These are phyloP conservation scores for Conus canariensis DNA, from an alignment of 2,888 invertebrate genomes.

Conservation along the genomic window DNA sequence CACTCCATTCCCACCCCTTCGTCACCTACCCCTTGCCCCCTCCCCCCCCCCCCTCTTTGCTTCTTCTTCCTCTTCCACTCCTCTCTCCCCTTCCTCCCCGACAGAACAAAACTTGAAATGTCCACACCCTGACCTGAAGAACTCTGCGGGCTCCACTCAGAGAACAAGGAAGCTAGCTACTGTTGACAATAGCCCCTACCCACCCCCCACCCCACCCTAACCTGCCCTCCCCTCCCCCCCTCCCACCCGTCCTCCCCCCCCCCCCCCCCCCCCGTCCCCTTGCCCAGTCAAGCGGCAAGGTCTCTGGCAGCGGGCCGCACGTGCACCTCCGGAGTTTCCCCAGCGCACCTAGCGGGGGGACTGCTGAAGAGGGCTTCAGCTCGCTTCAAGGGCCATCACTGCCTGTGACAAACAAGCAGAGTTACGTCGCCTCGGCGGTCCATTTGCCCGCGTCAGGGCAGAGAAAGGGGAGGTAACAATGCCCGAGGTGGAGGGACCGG, in stretches of 20 bases:
- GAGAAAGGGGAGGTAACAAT: background rate
- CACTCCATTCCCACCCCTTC: too few relatives aligned
- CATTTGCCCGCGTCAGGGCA: background rate
- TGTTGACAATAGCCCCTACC: background rate
- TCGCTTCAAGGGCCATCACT: constrained; percentile 7
- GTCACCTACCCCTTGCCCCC: too few relatives aligned
- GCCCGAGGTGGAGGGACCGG: background rate
- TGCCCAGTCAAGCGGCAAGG: constrained; percentile 2
- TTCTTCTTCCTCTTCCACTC: too few relatives aligned
- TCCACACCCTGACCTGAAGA: too few relatives aligned
- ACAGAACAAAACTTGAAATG: too few relatives aligned
- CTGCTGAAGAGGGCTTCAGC: background rate
- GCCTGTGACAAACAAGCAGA: constrained; percentile 1
- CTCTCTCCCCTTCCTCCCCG: too few relatives aligned
- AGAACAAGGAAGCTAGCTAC: too few relatives aligned
- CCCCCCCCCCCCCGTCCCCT: background rate
- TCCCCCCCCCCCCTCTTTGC: too few relatives aligned
- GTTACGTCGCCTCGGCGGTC: constrained; percentile 1
- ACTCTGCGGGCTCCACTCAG: too few relatives aligned
- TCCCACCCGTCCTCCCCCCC: background rate
- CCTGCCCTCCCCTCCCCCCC: background rate
- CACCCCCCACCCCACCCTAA: background rate
- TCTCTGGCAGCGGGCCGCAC: background rate
- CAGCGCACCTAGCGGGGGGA: background rate
- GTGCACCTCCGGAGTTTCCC: background rate